These are phyloP conservation scores for Drosophila differens DNA, from an alignment of 2,888 invertebrate genomes.

Conservation along the genomic window DNA sequence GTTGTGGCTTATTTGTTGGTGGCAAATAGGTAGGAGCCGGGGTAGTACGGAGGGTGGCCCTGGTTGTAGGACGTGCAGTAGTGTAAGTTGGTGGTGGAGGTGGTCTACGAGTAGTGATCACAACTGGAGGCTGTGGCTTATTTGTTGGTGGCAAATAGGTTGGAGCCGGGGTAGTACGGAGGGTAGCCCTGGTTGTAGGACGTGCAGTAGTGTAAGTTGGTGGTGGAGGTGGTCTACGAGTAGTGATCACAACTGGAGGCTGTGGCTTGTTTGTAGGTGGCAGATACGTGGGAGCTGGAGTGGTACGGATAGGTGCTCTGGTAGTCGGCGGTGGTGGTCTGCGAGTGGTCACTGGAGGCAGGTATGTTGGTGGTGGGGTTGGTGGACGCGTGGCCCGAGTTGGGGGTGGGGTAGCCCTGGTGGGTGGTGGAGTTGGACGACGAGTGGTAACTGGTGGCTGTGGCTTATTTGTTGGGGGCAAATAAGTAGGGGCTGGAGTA, in stretches of 20 bases:
- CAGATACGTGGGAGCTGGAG: slow-evolving; percentile 46
- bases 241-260: slow-evolving; percentile 54
- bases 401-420: slow-evolving; percentile 9
- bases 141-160: slow-evolving; percentile 43
- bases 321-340: slow-evolving; percentile 44
- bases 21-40: slow-evolving; percentile 50
- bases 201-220: slow-evolving; percentile 38
- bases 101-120: slow-evolving; percentile 33
- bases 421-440: slow-evolving; percentile 20
- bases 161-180: slow-evolving; percentile 40
- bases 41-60: slow-evolving; percentile 3
- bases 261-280: slow-evolving; percentile 58
- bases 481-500: slow-evolving; percentile 49
- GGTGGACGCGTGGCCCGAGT: slow-evolving; percentile 30
- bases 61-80: slow-evolving; percentile 47
- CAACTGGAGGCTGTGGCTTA: slow-evolving; percentile 38
- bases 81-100: slow-evolving; percentile 44
- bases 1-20: neutral
- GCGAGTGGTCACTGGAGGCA: slow-evolving; percentile 42
- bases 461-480: slow-evolving; percentile 63
- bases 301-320: slow-evolving; percentile 21
- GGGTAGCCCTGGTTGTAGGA: slow-evolving; percentile 37
- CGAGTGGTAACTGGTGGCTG: slow-evolving; percentile 57
- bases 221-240: slow-evolving; percentile 37
- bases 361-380: slow-evolving; percentile 58